Evolutionary conservation across 2,113 vertebrate genomes (phyloP), one percentile per base, ranked within the genome.

Genomic region (Anthoscopus minutus): DNA sequence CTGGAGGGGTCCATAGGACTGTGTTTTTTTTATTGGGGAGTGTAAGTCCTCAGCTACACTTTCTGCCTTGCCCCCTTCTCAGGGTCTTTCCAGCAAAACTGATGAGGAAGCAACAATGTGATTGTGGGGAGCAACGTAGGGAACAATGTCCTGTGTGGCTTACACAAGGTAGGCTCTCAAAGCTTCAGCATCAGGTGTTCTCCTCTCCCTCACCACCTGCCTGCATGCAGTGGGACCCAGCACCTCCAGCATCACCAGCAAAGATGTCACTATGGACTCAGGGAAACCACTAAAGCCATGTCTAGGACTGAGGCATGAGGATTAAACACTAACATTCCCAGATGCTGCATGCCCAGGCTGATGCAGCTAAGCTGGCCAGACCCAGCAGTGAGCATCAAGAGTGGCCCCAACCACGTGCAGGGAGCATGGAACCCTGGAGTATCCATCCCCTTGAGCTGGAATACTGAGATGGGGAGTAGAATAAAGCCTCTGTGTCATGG

Each of bases 131-230:
- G 18, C 7, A 28, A 24, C 3, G 16, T 11, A 16, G 40, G 10
- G 27, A 64, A 47, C 7, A 47, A 54, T 16, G 4, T 22, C 37
- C n/a, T 47, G 30, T 45, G 33, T 54, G 30, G 35, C 28, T 81
- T 42, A 25, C 15, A 6, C 0, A 3, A 17, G 21, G 11, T 25
- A 28, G 44, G 21, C 15, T 76, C 31, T 38, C 1, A 1, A 56
- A 84, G 21, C 19, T 76, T 31, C 35, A 54, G 25, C 8, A 38
- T 21, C 8, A 67, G 15, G 6, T 30, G 6, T 51, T 4, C 38
- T 88, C 1, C 0, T 48, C 24, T 71, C 42, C 14, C 9, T 74
- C 0, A 0, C 12, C 28, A 53, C 15, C 38, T 76, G 38, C 22
- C 71, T 57, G 22, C 33, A 15, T 1, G 0, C 4, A 4, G 3